Base-by-base conservation (phyloP, 1,140 invertebrate genomes). In the Bicyclus anynana region DNA sequence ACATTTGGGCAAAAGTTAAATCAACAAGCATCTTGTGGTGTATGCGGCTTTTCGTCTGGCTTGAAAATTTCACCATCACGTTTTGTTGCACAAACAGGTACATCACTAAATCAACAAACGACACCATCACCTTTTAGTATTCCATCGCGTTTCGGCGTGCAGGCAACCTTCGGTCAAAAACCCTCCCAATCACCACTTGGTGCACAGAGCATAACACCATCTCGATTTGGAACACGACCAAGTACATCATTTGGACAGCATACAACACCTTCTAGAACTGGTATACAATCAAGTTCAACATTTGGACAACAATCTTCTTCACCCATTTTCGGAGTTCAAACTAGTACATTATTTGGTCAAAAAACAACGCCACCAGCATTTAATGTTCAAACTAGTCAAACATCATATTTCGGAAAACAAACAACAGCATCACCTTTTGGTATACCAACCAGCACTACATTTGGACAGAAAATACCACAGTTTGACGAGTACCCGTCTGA, bases 331-430 rank as follows among this genome's bases (percentile, higher is more conserved):
- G 16, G 16, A 5, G 10, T 13, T 6, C 37, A 14, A 16, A 13
- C 37, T 16, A 9, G 13, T 16, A 2, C 16, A 38, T 17, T 10
- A 38, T 38, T 16, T 38, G 14, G 37, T 17, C 37, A 40, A 9
- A 6, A 40, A 40, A 40, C 14, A 18, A 16, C 14, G 0, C 53
- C n/a, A 12, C 17, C 27, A 21, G 40, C 18, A 1, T 46, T 18
- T 42, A 40, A n/a, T 29, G 23, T 13, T 20, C 42, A 51, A 42
- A 38, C 57, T 0, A 21, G n/a, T 50, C 20, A 29, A 13, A 16
- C 40, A 42, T 59, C 48, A n/a, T n/a, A n/a, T n/a, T n/a, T n/a
- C 18, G 47, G 21, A 20, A 56, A 59, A 47, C 35, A 56, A 12
- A 57, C 40, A 44, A 20, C 40, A 44, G 17, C 12, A n/a, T 20